These are phyloP conservation scores for Pterocles burchelli DNA, from an alignment of 2,113 vertebrate genomes.

Conservation along the genomic window DNA sequence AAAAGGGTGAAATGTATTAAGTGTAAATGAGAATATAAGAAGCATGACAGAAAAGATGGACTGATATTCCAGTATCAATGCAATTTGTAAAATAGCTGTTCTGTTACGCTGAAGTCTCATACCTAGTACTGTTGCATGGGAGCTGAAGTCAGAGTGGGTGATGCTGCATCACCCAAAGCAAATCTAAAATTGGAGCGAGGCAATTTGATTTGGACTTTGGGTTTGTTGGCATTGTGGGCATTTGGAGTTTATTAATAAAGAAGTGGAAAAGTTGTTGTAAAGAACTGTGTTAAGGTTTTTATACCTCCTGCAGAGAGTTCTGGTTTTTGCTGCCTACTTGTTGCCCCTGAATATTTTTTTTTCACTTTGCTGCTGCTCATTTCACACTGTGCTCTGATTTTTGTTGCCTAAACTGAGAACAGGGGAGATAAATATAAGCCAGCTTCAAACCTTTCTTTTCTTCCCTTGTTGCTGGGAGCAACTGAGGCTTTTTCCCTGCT, in stretches of 20 bases:
- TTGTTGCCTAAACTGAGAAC: not conserved
- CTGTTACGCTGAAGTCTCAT: rapidly evolving
- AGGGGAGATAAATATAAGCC: not conserved
- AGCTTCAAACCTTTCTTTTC: not conserved
- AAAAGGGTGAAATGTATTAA: not conserved
- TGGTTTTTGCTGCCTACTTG: not conserved
- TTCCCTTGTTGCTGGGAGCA: not conserved
- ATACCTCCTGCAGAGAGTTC: not conserved
- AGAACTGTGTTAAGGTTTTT: not conserved
- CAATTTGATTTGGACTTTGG: not conserved
- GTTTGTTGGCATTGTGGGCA: not conserved
- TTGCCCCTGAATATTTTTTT: not conserved
- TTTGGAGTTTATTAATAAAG: not conserved
- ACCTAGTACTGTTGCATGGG: not conserved
- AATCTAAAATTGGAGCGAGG: not conserved
- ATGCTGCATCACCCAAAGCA: not conserved
- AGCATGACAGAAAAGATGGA: not conserved
- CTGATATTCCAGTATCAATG: not conserved
- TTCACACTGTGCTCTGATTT: not conserved
- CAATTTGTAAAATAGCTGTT: not conserved
- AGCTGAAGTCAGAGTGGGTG: not conserved
- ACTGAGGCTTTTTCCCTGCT: not conserved
- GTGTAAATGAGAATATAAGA: not conserved
- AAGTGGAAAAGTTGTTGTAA: not conserved
- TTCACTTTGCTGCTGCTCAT: not conserved